Base-by-base conservation (phyloP, 2,797 vertebrate species). In the Pseudocheirus occidentalis region DNA sequence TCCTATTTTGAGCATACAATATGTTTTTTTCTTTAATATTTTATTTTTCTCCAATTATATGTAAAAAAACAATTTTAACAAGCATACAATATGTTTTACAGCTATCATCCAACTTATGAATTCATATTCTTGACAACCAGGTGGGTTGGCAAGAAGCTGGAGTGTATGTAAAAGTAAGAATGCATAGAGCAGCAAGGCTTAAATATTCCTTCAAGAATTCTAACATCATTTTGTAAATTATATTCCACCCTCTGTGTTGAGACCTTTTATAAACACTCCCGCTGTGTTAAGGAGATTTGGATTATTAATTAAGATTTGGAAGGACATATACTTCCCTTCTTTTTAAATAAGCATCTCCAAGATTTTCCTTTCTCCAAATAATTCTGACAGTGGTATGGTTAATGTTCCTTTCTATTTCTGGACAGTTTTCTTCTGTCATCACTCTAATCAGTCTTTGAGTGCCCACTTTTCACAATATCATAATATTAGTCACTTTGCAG, bases 401-500 rank as follows among this genome's bases (percentile, higher is more conserved):
- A 87, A 87, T 50, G 40, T 50, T 87, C 73, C 24, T 87, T 87
- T 87, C 40, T 87, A 87, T 87, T 87, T 87, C 40, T 87, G 73
- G 73, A 87, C 9, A 50, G 40, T 87, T 87, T 87, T 87, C 73
- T 87, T 87, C 73, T 87, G 46, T 87, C 21, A 87, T 87, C 40
- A 81, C 66, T 87, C 40, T 87, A 13, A 56, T 89, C 34, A 92
- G 18, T n/a, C 90, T 14, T 59, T 92, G 40, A 57, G 58, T 90
- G 34, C 6, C 11, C n/a, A 54, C 0, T 92, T 10, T n/a, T 93
- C 81, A 66, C 1, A 94, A 54, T 95, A 18, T 24, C 92, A 92
- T 92, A 89, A 58, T 52, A 91, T 92, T 95, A 94, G 0, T 53
- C 92, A 66, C 40, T 55, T 27, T 53, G 92, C 92, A 57, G 90